Conservation (phyloP, 1,140 invertebrate genomes). For the Drosophila triauraria region DNA sequence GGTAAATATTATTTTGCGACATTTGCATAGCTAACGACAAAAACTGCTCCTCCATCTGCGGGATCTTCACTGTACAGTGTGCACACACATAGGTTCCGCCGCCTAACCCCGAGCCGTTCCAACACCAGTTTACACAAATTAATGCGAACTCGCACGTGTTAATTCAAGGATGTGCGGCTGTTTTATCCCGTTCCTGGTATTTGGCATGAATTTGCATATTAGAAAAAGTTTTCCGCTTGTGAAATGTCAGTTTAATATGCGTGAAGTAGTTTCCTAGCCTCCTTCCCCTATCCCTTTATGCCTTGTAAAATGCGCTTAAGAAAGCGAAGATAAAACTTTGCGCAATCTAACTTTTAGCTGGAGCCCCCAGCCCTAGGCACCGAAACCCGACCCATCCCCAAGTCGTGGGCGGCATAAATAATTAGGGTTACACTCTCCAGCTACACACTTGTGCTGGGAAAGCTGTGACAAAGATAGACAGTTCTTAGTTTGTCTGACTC, state of each 20-base stretch:
- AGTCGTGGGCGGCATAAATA: constrained; percentile 71
- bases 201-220: constrained; percentile 80
- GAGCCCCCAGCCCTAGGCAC: neutral
- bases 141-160: constrained; percentile 82
- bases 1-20: constrained; percentile 78
- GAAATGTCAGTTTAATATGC: constrained; percentile 82
- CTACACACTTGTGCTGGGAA: constrained; percentile 18
- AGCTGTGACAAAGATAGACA: constrained; percentile 33
- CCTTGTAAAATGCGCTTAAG: constrained; percentile 63
- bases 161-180: constrained; percentile 77
- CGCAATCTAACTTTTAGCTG: constrained; percentile 56
- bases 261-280: constrained; percentile 69
- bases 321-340: constrained; percentile 71
- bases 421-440: constrained; percentile 52
- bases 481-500: constrained; percentile 17
- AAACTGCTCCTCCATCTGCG: constrained; percentile 50
- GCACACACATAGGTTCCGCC: neutral
- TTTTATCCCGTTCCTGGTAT: constrained; percentile 58
- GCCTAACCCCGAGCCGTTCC: constrained; percentile 41
- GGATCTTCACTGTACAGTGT: constrained; percentile 1
- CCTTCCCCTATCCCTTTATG: constrained; percentile 20
- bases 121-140: constrained; percentile 76
- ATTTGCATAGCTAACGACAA: constrained; percentile 82
- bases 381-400: constrained; percentile 4
- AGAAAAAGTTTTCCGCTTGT: constrained; percentile 79